These are phyloP conservation scores for Anisognathus igniventris DNA, from an alignment of 2,797 vertebrate genomes.

Conservation along the genomic window DNA sequence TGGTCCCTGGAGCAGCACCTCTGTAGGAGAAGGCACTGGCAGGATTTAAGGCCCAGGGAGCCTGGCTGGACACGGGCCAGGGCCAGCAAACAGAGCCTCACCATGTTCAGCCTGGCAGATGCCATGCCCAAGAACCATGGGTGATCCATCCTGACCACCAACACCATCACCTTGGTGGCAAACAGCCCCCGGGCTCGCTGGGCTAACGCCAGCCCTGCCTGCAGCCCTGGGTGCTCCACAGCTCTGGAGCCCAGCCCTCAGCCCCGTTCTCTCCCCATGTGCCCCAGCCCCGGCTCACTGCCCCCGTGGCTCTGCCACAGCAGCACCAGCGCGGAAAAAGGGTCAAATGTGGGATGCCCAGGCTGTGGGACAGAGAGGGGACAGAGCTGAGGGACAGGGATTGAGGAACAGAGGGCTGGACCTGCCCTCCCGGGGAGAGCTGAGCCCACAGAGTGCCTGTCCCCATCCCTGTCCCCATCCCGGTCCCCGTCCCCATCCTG, in stretches of 20 bases:
- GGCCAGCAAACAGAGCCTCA: not conserved
- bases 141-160: not conserved
- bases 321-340: accelerated
- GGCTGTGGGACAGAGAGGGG: accelerated
- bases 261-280: not conserved
- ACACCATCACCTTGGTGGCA: not conserved
- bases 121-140: accelerated
- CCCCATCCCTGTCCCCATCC: not conserved
- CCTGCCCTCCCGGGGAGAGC: not conserved
- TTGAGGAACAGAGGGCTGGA: not conserved
- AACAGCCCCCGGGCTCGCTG: accelerated
- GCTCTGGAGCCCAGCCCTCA: not conserved
- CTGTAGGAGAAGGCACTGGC: not conserved
- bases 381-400: not conserved
- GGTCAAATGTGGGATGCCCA: accelerated
- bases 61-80: accelerated
- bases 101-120: not conserved
- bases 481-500: slow-evolving; percentile 65
- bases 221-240: not conserved
- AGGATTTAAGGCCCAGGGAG: not conserved
- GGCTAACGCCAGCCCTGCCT: not conserved
- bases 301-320: accelerated
- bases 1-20: not conserved
- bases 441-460: accelerated
- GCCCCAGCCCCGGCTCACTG: not conserved